Conservation (phyloP, 2,888 invertebrate genomes). For the Pomacea canaliculata region DNA sequence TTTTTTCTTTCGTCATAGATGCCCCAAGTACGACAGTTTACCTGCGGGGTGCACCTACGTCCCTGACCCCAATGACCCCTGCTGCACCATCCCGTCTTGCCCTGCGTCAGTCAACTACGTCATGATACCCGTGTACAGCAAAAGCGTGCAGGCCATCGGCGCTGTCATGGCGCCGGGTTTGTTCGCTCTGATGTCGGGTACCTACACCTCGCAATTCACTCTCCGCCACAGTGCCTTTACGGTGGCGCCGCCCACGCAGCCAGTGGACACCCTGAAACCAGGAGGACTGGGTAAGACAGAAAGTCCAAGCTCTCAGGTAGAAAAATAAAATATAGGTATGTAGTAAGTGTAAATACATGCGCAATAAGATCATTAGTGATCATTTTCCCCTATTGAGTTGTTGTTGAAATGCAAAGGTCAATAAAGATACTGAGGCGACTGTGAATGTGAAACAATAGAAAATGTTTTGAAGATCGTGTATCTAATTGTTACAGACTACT, state of each 20-base stretch:
- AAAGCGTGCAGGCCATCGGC: slow-evolving; percentile 44
- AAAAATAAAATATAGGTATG: no score
- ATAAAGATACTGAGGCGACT: no score
- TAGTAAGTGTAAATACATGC: no score
- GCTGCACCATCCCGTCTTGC: slow-evolving; percentile 44
- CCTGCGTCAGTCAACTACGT: slow-evolving; percentile 32
- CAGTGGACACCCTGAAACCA: slow-evolving; percentile 14
- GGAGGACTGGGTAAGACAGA: slow-evolving; percentile 11
- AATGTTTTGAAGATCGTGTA: no score
- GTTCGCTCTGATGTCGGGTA: slow-evolving; percentile 28
- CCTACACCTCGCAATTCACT: slow-evolving; percentile 36
- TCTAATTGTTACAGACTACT: slow-evolving; percentile 14
- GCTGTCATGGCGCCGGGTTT: slow-evolving; percentile 46
- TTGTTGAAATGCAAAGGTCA: no score
- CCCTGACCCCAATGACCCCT: slow-evolving; percentile 48
- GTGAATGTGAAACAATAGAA: no score
- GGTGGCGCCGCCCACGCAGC: slow-evolving; percentile 47
- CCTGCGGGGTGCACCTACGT: slow-evolving; percentile 43
- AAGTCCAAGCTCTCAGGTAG: no score
- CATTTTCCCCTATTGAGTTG: no score
- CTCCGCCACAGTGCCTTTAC: slow-evolving; percentile 40
- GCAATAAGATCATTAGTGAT: no score
- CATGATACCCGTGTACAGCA: slow-evolving; percentile 48
- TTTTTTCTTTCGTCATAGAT: slow-evolving; percentile 33
- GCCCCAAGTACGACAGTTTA: slow-evolving; percentile 47